These are phyloP conservation scores for Hestina assimilis DNA, from an alignment of 1,140 invertebrate genomes.

Conservation along the genomic window DNA sequence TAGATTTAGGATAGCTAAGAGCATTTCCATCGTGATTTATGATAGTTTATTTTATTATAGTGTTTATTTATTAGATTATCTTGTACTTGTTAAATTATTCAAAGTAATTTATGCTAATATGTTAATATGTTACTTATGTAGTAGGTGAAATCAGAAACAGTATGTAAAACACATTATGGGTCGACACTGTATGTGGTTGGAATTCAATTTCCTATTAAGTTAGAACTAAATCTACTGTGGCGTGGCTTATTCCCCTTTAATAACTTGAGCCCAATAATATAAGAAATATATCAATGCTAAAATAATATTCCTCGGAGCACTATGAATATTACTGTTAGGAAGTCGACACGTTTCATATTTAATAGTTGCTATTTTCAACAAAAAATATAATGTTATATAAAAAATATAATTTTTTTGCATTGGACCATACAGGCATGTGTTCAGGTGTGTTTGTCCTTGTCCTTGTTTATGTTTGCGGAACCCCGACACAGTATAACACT, in stretches of 20 bases:
- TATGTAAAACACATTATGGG: conserved; percentile 29
- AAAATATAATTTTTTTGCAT: too few species aligned
- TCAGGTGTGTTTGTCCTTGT: too few species aligned
- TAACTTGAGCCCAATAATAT: conserved; percentile 11
- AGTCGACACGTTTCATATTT: not conserved
- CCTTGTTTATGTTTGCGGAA: too few species aligned
- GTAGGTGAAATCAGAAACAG: conserved; percentile 10
- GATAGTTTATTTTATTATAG: not conserved
- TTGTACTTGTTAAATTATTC: too few species aligned
- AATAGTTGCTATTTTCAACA: not conserved
- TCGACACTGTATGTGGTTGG: conserved; percentile 28
- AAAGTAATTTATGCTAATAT: too few species aligned
- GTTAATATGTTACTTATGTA: too few species aligned
- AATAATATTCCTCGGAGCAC: not conserved
- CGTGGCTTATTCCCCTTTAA: conserved; percentile 18
- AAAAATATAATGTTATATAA: too few species aligned
- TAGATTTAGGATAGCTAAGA: conserved; percentile 2
- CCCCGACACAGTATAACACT: too few species aligned
- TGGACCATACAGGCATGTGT: too few species aligned
- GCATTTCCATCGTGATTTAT: not conserved
- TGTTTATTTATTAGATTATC: too few species aligned
- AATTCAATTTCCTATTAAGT: conserved; percentile 38
- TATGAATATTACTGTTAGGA: not conserved
- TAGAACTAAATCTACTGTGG: conserved; percentile 26
- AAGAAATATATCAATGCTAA: not conserved